Evolutionary conservation across 2,888 invertebrate genomes (phyloP).

Genomic region (Opisthograptis luteolata): DNA sequence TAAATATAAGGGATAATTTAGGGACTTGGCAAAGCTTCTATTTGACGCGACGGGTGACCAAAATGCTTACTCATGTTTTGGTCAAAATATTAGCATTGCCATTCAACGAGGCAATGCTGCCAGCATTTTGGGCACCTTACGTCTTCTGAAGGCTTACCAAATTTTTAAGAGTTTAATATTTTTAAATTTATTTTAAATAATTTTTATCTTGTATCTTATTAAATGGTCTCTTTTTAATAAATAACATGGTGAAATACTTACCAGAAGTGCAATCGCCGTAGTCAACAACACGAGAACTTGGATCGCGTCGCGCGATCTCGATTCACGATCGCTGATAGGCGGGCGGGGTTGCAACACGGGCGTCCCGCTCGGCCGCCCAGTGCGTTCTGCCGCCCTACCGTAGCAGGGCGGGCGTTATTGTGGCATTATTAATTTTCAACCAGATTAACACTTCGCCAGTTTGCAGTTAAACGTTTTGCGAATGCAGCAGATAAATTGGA

Average conservation of each 20-base stretch:
- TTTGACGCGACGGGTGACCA: no score
- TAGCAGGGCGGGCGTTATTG: slow-evolving; percentile 16
- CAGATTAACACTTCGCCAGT: slow-evolving; percentile 18
- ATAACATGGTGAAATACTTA: slow-evolving; percentile 4
- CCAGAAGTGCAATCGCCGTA: slow-evolving; percentile 6
- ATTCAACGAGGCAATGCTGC: no score
- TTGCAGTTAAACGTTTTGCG: slow-evolving; percentile 10
- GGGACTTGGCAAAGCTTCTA: no score
- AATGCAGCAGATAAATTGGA: slow-evolving; percentile 12
- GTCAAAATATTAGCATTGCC: no score
- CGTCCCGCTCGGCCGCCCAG: slow-evolving; percentile 45
- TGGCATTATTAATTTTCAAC: slow-evolving; percentile 8
- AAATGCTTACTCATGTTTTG: no score
- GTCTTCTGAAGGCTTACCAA: no score
- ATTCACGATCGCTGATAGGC: slow-evolving; percentile 47
- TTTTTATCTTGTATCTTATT: no score
- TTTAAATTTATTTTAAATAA: no score
- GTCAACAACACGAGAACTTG: slow-evolving; percentile 34
- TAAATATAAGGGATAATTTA: no score
- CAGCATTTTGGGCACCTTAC: no score
- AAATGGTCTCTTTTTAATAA: no score
- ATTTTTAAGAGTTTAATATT: no score
- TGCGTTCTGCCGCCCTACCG: slow-evolving; percentile 57
- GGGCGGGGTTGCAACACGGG: slow-evolving; percentile 43
- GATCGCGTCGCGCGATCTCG: slow-evolving; percentile 49